Conservation (phyloP, 2,113 vertebrate genomes). For the Larimichthys polyactis region DNA sequence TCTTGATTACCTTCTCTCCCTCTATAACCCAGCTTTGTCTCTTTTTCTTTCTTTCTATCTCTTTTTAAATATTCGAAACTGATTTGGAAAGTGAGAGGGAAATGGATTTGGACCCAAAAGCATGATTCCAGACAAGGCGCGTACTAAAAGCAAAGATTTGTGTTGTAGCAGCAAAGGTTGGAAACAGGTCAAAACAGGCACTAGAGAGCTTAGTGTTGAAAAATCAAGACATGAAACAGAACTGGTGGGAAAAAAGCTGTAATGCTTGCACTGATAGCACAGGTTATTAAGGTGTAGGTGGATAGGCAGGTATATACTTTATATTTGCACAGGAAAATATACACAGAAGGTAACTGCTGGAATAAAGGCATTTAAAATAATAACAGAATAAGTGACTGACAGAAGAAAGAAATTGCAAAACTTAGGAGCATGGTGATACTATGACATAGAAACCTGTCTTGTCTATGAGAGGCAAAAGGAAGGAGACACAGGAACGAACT, state of each 20-base stretch:
- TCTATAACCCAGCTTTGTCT: not conserved
- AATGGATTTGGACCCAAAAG: not conserved
- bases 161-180: not conserved
- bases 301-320: not conserved
- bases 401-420: not conserved
- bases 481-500: not conserved
- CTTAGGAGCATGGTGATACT: not conserved
- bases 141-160: not conserved
- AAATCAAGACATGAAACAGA: not conserved
- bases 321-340: no score
- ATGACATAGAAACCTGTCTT: not conserved
- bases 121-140: not conserved
- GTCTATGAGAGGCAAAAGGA: slow-evolving; percentile 12
- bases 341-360: not conserved
- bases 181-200: not conserved
- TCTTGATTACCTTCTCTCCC: no score
- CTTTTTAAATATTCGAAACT: not conserved
- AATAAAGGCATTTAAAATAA: not conserved
- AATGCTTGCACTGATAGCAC: not conserved
- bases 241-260: not conserved
- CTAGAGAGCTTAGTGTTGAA: not conserved
- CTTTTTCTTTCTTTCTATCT: not conserved
- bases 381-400: no score
- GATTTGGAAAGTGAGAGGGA: not conserved
- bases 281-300: no score